Evolutionary conservation across 2,113 vertebrate genomes (phyloP).

Genomic region (Potamarius usumacintae): DNA sequence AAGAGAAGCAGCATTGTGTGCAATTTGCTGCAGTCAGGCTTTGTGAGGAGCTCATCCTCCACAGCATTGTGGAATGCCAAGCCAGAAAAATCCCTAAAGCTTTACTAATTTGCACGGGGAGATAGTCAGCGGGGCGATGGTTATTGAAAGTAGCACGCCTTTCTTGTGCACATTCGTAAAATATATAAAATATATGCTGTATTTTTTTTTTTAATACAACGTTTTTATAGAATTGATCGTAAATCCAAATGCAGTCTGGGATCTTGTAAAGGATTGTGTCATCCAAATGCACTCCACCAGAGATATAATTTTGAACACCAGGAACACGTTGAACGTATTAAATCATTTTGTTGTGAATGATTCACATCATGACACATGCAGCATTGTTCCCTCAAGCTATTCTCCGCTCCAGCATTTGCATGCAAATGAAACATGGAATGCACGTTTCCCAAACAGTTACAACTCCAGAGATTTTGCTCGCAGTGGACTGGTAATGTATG

Average conservation of each 20-base stretch:
- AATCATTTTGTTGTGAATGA: conserved; percentile 4
- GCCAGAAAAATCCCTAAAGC: conserved; percentile 76
- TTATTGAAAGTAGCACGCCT: conserved; percentile 58
- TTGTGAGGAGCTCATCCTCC: conserved; percentile 69
- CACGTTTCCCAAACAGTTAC: not conserved
- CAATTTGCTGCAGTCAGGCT: conserved; percentile 78
- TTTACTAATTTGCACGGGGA: conserved; percentile 70
- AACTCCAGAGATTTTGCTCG: not conserved
- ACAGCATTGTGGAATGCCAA: conserved; percentile 76
- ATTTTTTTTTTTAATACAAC: not conserved
- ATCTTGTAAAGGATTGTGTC: not conserved
- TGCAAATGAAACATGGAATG: not conserved
- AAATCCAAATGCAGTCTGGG: not conserved
- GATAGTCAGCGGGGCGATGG: conserved; percentile 61
- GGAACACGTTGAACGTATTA: not conserved
- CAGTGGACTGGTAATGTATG: not conserved
- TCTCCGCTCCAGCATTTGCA: not conserved
- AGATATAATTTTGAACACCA: not conserved
- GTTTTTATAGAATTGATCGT: not conserved
- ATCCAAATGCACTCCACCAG: not conserved
- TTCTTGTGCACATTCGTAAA: conserved; percentile 17
- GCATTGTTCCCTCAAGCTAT: conserved; percentile 4
- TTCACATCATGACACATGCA: not conserved
- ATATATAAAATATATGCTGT: not conserved
- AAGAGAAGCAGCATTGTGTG: conserved; percentile 67